Conservation (phyloP, 2,113 vertebrate species). For the Ciconia boyciana region DNA sequence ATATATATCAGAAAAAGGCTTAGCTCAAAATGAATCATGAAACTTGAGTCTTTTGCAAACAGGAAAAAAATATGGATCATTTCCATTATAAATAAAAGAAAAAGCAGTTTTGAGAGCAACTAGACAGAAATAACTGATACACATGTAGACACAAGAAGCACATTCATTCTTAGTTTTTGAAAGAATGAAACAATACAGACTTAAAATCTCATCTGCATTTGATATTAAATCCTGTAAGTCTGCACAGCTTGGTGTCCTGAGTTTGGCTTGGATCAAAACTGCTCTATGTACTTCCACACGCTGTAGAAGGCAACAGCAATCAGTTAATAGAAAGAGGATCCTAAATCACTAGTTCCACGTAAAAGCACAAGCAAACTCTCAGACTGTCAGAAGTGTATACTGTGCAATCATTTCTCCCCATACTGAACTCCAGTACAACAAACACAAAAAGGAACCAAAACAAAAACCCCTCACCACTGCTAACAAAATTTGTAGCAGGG, state of each 20-base stretch:
- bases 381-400: not conserved
- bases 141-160: rapidly evolving
- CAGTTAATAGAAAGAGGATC: not conserved
- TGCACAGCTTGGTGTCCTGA: not conserved
- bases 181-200: not conserved
- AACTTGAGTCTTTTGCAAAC: not conserved
- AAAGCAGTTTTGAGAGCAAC: not conserved
- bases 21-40: not conserved
- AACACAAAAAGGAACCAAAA: not conserved
- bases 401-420: not conserved
- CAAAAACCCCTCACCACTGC: not conserved
- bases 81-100: not conserved
- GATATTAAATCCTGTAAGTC: not conserved
- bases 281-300: not conserved
- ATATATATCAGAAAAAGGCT: not conserved
- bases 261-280: not conserved
- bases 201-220: not conserved
- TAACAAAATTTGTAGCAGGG: not conserved
- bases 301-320: not conserved
- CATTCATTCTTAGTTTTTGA: not conserved
- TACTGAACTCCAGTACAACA: not conserved
- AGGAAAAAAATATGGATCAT: rapidly evolving
- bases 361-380: not conserved
- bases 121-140: not conserved
- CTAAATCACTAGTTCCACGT: rapidly evolving